Evolutionary conservation across 2,888 invertebrate species (phyloP), one percentile per base, ranked within the genome.

Genomic region (Nineta flava): DNA sequence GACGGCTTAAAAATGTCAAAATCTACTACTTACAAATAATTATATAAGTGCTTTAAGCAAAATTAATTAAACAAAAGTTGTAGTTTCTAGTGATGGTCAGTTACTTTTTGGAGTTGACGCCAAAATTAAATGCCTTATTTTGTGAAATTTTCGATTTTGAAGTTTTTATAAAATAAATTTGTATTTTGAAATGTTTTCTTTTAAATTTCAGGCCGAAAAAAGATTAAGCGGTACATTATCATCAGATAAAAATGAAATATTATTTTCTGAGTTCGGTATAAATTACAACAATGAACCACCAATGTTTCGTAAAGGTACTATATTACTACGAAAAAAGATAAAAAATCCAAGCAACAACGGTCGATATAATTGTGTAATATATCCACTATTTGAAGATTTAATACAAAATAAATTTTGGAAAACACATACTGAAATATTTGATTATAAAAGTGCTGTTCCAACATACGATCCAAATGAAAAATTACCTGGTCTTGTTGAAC

Each of bases 231-330:
- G 93, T 2, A 94, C 95, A 15, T 70, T 91, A 3, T 83, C 94
- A 1, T 74, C 79, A 32, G 90, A 94, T 58, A 97, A 97, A 70
- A 92, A 96, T 71, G 95, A 96, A 70, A 76, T 97, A 54, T 70
- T 97, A 32, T 94, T 87, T 64, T 76, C 83, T 56, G 81, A 90
- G 61, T 96, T 94, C 66, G 79, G 81, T 48, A 84, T 87, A 9
- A 96, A 97, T 68, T 97, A 97, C 64, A 96, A 96, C 64, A 83
- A 87, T 58, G 82, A 93, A 62, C 81, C 82, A 15, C 77, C 81
- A 52, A 78, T 94, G 58, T 95, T 80, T 61, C 81, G 85, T 56
- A 94, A 95, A 69, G 96, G 96, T 2, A 92, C 94, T n/a, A 77
- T 85, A 50, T 67, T 95, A 35, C 60, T 93, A 41, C 71, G 83